phyloP scores from a whole-genome alignment of 2,113 vertebrate species.

The Dissostichus mawsoni region DNA sequence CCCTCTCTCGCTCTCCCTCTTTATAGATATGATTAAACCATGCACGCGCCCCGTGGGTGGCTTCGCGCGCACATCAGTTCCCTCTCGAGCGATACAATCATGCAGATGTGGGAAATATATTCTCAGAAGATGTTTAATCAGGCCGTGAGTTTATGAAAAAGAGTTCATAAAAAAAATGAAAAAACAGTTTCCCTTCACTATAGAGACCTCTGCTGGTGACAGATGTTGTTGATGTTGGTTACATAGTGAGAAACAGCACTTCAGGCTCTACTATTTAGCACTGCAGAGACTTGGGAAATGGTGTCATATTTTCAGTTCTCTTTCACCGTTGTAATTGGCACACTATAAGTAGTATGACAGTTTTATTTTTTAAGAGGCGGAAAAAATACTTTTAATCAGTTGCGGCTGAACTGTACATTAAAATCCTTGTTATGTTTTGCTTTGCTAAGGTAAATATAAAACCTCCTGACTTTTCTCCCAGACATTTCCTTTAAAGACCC shows the following conservation, averaged over 20 bases:
- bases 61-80: constrained; percentile 53
- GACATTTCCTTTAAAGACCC: too few relatives aligned
- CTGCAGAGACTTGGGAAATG: not conserved
- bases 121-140: constrained; percentile 50
- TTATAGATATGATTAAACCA: constrained; percentile 58
- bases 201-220: constrained; percentile 69
- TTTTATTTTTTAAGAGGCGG: not conserved
- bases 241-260: not conserved
- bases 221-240: not conserved
- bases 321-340: not conserved
- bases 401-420: too few relatives aligned
- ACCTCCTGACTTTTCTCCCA: not conserved
- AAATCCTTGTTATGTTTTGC: not conserved
- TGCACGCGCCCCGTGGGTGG: constrained; percentile 72
- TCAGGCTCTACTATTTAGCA: not conserved
- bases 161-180: too few relatives aligned
- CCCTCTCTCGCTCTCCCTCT: constrained; percentile 37
- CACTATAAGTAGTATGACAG: not conserved
- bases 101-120: constrained; percentile 45
- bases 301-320: not conserved
- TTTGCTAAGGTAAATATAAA: not conserved
- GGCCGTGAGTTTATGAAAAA: not conserved
- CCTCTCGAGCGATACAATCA: constrained; percentile 37
- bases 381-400: too few relatives aligned
- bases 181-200: constrained; percentile 12